Evolutionary conservation across 2,888 invertebrate species (phyloP), one percentile per base, ranked within the genome.

Genomic region (Patella pellucida): DNA sequence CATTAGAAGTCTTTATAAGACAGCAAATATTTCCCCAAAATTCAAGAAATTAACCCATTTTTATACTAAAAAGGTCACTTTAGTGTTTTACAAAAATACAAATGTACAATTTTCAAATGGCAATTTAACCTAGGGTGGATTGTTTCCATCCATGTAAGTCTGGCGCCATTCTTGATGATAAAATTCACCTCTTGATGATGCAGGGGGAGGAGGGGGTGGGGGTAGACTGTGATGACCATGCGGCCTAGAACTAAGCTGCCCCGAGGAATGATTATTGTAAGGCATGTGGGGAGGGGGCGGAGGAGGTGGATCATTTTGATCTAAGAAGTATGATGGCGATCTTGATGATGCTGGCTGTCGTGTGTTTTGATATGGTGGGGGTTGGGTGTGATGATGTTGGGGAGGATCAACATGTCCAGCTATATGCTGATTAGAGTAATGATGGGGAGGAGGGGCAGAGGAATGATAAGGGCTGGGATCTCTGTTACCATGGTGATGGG

Each of bases 291-390:
- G 9, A 79, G 78, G 54, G 74, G 76, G 4, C 78, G 78, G 15
- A 76, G 79, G 3, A 80, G 78, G 27, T 75, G 79, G 2, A 78
- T 76, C 23, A 79, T 76, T 19, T 72, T 72, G 15, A 76, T 62
- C 56, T 76, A 78, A n/a, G 70, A 70, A 23, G 76, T 73, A 72
- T 75, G 75, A n/a, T 75, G 77, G 69, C 74, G 75, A 19, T 72
- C 50, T 23, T 72, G 75, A n/a, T 67, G 76, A 62, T 74, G 78
- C 27, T 72, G 41, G 41, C 54, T 74, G 27, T 52, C 72, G 67
- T 14, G 71, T 69, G 19, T 74, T 51, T 52, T 70, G 51, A 19
- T 73, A 71, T 50, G 71, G 68, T 50, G 69, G 73, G 19, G 67
- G 73, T 52, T 72, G 41, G 19, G 68, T 15, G 9, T 62, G 41